Percentiles rank a stretch among this genome's conserved stretches.
Conservation (phyloP, 2,888 invertebrate genomes). For the Ichneumon xanthorius region DNA sequence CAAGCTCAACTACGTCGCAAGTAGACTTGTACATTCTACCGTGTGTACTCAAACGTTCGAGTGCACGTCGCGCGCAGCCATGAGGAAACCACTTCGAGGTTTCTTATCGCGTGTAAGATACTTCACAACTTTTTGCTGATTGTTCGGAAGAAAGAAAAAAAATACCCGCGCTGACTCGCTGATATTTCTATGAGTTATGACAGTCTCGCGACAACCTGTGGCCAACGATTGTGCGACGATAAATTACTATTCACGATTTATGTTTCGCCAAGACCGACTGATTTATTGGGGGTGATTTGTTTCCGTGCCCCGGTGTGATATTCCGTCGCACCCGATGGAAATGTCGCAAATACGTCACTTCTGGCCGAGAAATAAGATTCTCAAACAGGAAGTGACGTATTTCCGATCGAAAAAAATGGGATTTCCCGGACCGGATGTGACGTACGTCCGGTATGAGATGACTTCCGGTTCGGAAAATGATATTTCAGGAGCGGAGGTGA, state of each 20-base stretch:
- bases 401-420: too few relatives aligned
- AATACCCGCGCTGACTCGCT: not conserved
- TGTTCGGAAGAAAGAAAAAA: slow-evolving; percentile 12
- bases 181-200: not conserved
- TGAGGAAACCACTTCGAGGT: not conserved
- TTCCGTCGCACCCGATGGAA: slow-evolving; percentile 1
- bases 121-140: slow-evolving; percentile 27
- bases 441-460: too few relatives aligned
- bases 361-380: too few relatives aligned
- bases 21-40: not conserved
- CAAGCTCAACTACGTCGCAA: not conserved
- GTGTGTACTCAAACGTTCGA: slow-evolving; percentile 4
- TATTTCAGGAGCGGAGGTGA: too few relatives aligned
- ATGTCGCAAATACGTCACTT: not conserved
- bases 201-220: not conserved
- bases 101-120: slow-evolving; percentile 31
- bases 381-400: not conserved
- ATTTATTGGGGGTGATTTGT: not conserved
- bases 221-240: not conserved
- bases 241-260: slow-evolving; percentile 1
- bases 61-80: not conserved
- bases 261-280: not conserved
- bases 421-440: too few relatives aligned
- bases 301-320: not conserved
- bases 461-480: too few relatives aligned